A percentile compares a stretch with the other conserved stretches of the same genome.
These are phyloP conservation scores for Eupleurogrammus muticus DNA, from an alignment of 2,797 vertebrate species.

Conservation along the genomic window DNA sequence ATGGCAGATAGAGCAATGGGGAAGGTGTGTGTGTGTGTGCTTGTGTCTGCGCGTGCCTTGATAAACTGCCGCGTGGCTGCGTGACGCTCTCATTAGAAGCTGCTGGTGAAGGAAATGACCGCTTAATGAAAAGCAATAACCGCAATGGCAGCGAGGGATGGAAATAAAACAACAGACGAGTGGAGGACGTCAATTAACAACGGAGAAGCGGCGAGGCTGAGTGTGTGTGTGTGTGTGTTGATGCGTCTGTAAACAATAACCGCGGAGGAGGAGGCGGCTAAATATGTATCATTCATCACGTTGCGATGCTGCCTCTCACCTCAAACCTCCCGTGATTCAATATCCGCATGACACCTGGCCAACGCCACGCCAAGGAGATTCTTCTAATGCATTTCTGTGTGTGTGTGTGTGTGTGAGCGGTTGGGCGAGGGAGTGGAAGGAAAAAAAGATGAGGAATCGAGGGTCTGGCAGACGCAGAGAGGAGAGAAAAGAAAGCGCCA, in stretches of 20 bases:
- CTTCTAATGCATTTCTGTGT: conserved; percentile 25
- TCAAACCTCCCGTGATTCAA: conserved; percentile 71
- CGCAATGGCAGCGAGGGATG: conserved; percentile 57
- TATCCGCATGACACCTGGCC: conserved; percentile 67
- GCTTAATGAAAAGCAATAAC: conserved; percentile 79
- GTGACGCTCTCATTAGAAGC: conserved; percentile 71
- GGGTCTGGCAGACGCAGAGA: conserved; percentile 47
- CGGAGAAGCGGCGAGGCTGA: not conserved
- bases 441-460: conserved; percentile 57
- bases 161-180: conserved; percentile 64
- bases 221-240: not conserved
- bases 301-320: conserved; percentile 49
- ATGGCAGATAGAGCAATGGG: conserved; percentile 54
- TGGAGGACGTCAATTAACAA: conserved; percentile 64
- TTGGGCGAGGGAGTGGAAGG: conserved; percentile 10
- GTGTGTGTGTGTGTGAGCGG: conserved; percentile 23
- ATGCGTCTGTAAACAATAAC: conserved; percentile 44
- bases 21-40: conserved; percentile 21
- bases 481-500: conserved; percentile 55
- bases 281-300: conserved; percentile 66
- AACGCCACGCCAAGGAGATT: conserved; percentile 47
- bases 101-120: conserved; percentile 71
- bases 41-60: conserved; percentile 46
- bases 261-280: conserved; percentile 12
- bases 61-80: conserved; percentile 63